Base-by-base conservation (phyloP, 2,888 invertebrate genomes). In the Alsophila aescularia region DNA sequence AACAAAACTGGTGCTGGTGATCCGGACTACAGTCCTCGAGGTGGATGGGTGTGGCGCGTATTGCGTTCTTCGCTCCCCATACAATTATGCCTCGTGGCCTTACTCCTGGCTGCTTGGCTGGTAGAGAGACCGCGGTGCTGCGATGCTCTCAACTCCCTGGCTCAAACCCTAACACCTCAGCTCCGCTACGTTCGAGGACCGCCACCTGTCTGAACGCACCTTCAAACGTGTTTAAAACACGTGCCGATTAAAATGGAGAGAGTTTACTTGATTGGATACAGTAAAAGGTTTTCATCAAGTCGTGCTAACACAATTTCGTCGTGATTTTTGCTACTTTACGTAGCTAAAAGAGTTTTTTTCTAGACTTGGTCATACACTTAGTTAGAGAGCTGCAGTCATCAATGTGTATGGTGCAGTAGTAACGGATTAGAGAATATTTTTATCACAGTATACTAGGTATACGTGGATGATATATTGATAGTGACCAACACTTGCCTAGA, bases 141-240 rank as follows among this genome's bases (percentile, higher is more conserved):
- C 84, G 96, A 96, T 77, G 93, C 94, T 50, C 92, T 96, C 72
- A 96, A 96, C 87, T 95, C 95, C 50, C 93, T 96, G 62, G 94
- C 95, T 45, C 92, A 96, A 70, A 95, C 95, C 0, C 85, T 96
- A 34, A 94, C 95, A n/a, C 96, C 96, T 4, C 96, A 96, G 73
- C 90, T 97, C 52, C 94, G 95, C 68, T 96, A 96, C 81, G 94
- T 96, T n/a, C 93, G 95, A 57, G 96, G 96, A 60, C 96, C 96
- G 9, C 96, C 96, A 14, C 96, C 97, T 7, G 94, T 96, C 66
- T 96, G 93, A 94, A 79, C 60, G 54, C 12, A 42, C 45, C 57
- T 50, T 47, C 27, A 45, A 51, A 41, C 12, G 75, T 75, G 69
- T 73, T 72, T 57, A 36, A 42, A 45, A 61, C 58, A 66, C 62